Base-by-base conservation (phyloP, 2,888 invertebrate genomes). In the Mystacides longicornis region DNA sequence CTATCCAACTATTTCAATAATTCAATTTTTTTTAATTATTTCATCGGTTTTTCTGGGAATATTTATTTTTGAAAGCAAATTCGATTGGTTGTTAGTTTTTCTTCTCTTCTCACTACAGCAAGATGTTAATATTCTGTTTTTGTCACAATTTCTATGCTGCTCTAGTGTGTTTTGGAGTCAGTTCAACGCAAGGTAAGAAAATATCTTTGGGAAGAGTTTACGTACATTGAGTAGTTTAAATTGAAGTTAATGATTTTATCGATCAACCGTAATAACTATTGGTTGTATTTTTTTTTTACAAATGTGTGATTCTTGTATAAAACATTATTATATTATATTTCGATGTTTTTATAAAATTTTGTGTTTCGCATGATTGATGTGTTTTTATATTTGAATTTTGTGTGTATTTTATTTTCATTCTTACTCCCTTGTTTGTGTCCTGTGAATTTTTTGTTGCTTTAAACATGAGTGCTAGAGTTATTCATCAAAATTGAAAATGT, bases 151-250 rank as follows among this genome's bases (percentile, higher is more conserved):
- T 81, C 81, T 79, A 81, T 83, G 87, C 87, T 86, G 86, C 87
- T 81, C 89, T n/a, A 94, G 93, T 91, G 89, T 93, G 83, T 93
- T 93, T 88, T 93, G 93, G 94, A 93, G 92, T 85, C 91, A 93
- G 89, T 93, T 94, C 90, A 93, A 93, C 78, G 89, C 92, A 84
- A 93, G 94, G 94, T 94, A 93, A 93, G 93, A 83, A 73, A 69
- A 14, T 4, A 27, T 7, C 37, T 37, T 37, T 14, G 37, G 37
- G 37, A 14, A 3, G 37, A 37, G 4, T 37, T 7, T 37, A 21
- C 47, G 18, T 52, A 47, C 48, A 48, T 23, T 37, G 53, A 53
- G 19, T 52, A 43, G 21, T 48, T 52, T 37, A 43, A 37, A 51
- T 37, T 33, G 37, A 37, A 20, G 23, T 33, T 51, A 22, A 33